Evolutionary conservation across 2,888 invertebrate species (phyloP).

Genomic region (Eupithecia subfuscata): DNA sequence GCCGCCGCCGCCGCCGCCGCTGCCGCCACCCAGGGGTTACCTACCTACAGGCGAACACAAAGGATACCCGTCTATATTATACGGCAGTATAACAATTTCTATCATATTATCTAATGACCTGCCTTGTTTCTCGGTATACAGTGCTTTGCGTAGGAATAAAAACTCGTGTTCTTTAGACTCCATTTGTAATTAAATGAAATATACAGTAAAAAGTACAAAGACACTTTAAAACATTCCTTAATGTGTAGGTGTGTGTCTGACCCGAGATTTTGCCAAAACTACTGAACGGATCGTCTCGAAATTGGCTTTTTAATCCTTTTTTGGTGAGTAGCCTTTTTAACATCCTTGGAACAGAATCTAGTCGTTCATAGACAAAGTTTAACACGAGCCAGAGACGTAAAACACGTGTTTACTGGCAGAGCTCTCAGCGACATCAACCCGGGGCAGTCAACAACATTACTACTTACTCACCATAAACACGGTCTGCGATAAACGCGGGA

Average conservation of each 20-base stretch:
- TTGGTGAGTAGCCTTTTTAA: not conserved
- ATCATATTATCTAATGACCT: not conserved
- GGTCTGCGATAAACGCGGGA: not conserved
- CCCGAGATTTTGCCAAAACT: not conserved
- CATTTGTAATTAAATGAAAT: not conserved
- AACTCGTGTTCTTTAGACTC: not conserved
- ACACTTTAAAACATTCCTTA: not conserved
- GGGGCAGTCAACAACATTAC: not conserved
- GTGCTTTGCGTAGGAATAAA: not conserved
- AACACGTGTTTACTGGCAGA: not conserved
- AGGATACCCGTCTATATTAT: not conserved
- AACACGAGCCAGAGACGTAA: not conserved
- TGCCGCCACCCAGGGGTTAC: no score
- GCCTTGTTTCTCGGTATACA: not conserved
- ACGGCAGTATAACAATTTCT: constrained; percentile 1
- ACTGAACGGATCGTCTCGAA: not conserved
- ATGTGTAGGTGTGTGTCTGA: not conserved
- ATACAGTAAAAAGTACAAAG: not conserved
- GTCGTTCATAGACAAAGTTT: not conserved
- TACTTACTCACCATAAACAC: not conserved
- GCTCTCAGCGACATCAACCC: not conserved
- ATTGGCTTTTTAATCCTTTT: not conserved
- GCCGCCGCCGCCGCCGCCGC: not conserved
- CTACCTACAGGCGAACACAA: not conserved
- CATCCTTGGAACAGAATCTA: not conserved